Base-by-base conservation (phyloP, 2,888 invertebrate species). In the Catocala sponsa region DNA sequence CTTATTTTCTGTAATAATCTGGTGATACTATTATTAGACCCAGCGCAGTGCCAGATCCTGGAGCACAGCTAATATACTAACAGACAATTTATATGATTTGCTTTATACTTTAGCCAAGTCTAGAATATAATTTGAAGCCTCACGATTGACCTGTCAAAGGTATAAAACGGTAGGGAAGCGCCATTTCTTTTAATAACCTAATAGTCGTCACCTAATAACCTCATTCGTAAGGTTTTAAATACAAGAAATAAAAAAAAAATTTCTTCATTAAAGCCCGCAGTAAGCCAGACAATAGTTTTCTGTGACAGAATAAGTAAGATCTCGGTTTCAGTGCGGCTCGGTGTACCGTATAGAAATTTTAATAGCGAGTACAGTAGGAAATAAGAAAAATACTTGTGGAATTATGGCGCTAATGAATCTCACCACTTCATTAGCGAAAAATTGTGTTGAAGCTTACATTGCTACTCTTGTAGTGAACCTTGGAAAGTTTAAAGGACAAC, bases 341-440 rank as follows among this genome's bases (percentile, higher is more conserved):
- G 33, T 15, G 56, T 50, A 38, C 50, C 46, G 58, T 41, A 65
- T 57, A 70, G 44, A 62, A 67, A 72, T 72, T 48, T 63, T 66
- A 73, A 81, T 64, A 67, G 72, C 64, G 54, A 47, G 13, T 6
- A 41, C 72, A 49, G 57, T 58, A 55, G 65, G 62, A 74, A 77
- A 74, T 72, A 76, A 74, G 62, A 77, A 70, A 74, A 74, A 72
- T 70, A 63, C 62, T 72, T 59, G 62, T 42, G 55, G 54, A 61
- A 66, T 64, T 67, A 49, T 62, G 44, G 43, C 46, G 59, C 58
- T 76, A 78, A 74, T 80, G 71, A 78, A 76, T 56, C 57, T 53
- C 51, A 35, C 51, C 50, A 62, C 70, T 68, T 68, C 55, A 63
- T 67, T 68, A 69, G 61, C 47, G 50, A 54, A 64, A 52, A 59